Conservation (phyloP, 64 coral and sea anemone species). For the Dendrophyllia cribrosa region DNA sequence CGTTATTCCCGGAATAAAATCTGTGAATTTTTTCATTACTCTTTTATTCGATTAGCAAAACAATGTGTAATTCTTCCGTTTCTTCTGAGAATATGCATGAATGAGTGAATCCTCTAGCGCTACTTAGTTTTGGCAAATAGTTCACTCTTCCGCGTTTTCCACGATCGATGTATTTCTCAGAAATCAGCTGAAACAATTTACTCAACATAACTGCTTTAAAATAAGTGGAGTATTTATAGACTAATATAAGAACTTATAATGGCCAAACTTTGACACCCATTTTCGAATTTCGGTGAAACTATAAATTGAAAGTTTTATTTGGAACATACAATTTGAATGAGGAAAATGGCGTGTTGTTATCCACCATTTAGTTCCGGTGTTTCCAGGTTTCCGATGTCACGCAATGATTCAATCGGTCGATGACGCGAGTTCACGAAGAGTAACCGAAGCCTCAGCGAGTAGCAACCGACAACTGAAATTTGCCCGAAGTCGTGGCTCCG, state of each 20-base stretch:
- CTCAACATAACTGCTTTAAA: neutral
- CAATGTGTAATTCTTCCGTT: slow-evolving; percentile 8
- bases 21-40: neutral
- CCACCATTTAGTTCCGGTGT: slow-evolving; percentile 5
- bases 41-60: neutral
- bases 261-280: neutral
- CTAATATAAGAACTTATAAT: neutral
- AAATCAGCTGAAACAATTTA: neutral
- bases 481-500: neutral
- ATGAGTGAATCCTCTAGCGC: neutral
- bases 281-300: neutral
- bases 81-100: slow-evolving; percentile 33
- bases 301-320: neutral
- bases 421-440: neutral
- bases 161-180: slow-evolving; percentile 9
- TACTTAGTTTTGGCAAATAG: neutral
- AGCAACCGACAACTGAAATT: neutral
- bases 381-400: slow-evolving; percentile 50
- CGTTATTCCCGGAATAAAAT: slow-evolving; percentile 35
- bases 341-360: neutral
- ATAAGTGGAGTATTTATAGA: neutral
- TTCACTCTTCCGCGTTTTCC: slow-evolving; percentile 36
- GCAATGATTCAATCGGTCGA: neutral
- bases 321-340: neutral
- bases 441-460: neutral